A percentile compares a stretch with the other conserved stretches of the same genome.
Evolutionary conservation across 2,888 invertebrate genomes (phyloP).

Genomic region (Ommatoiulus sabulosus): DNA sequence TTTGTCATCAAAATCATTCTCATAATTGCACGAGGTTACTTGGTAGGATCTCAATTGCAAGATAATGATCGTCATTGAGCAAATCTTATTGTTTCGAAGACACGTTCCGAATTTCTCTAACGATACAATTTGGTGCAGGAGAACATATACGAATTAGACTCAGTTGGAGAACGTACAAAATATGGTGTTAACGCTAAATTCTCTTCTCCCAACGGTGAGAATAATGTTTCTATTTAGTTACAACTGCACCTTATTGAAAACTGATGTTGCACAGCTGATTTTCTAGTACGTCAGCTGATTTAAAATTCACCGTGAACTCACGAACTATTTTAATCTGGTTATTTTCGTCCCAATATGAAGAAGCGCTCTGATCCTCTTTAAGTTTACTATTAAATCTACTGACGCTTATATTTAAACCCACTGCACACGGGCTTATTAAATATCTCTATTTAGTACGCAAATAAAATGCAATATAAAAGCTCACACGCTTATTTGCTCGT

Average conservation of each 20-base stretch:
- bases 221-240: background rate
- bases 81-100: background rate
- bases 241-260: background rate
- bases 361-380: background rate
- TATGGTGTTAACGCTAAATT: background rate
- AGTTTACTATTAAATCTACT: background rate
- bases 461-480: background rate
- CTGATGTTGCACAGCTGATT: too few relatives aligned
- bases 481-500: background rate
- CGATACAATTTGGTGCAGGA: background rate
- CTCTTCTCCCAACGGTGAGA: background rate
- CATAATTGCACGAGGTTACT: background rate
- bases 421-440: background rate
- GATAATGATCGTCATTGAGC: background rate
- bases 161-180: background rate
- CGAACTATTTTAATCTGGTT: background rate
- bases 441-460: background rate
- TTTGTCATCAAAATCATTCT: too few relatives aligned
- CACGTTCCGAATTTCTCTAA: background rate
- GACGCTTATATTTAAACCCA: background rate
- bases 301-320: background rate
- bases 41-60: background rate
- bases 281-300: background rate
- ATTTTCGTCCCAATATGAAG: background rate
- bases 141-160: background rate